Evolutionary conservation across 2,888 invertebrate species (phyloP), one percentile per base, ranked within the genome.

Genomic region (Hipparchia semele): DNA sequence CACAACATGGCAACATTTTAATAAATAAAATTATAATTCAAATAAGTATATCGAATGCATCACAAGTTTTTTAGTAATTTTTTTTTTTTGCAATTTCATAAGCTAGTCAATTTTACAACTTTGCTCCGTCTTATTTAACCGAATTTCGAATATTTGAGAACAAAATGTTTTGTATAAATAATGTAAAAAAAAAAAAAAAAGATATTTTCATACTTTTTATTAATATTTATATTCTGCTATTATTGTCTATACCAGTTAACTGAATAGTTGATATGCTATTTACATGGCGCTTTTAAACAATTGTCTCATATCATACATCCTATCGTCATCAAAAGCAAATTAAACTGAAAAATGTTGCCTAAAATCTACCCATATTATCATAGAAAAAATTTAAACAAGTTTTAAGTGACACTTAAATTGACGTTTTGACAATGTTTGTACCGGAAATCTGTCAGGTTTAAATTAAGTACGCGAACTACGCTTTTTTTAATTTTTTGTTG

Each of bases 1-100:
- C 7, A 49, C 5, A 62, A 8, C 23, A 62, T 6, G 71, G 68
- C 58, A 68, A 23, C 72, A 59, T 73, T 65, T 39, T 5, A 6
- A 59, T 9, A 33, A 58, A 2, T 2, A 23, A 53, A 33, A 9
- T 10, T 12, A 12, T 46, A 12, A 7, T 61, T 49, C 49, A 8
- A 2, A 8, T 23, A 8, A 64, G 6, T 23, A 23, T 0, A 46
- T 45, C 9, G 23, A 65, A 65, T 2, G 6, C 65, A 65, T 65
- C 65, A 65, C 65, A 65, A 33, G 2, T 53, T 2, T 65, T 60
- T 60, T 60, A 6, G 3, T 6, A 2, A 8, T 56, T 45, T 23
- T 23, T 23, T 23, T 23, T 23, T 23, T 62, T 13, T 13, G 45
- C 23, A 33, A 65, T 65, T 65, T 33, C 1, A 2, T 46, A n/a